Base-by-base conservation (phyloP, 1,140 invertebrate species). In the Dufourea novaeangliae region DNA sequence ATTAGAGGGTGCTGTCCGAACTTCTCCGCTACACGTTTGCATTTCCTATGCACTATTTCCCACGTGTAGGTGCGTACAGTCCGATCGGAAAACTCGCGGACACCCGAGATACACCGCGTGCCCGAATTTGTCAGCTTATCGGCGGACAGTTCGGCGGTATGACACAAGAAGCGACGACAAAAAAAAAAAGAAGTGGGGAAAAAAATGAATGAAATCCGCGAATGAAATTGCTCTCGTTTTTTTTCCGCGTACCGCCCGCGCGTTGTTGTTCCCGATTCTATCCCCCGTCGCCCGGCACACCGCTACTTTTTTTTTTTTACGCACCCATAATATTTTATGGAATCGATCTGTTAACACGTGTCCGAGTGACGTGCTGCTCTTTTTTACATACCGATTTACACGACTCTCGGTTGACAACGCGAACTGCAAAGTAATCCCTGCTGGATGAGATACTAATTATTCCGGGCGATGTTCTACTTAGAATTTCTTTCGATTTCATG, bases 21-120 rank as follows among this genome's bases (percentile, higher is more conserved):
- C 82, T 88, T 88, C 83, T 88, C 78, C 77, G 78, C 82, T 83
- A 83, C 83, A 86, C 87, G 88, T 89, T 90, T 90, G 88, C 86
- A 90, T 89, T 90, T 90, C 84, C 88, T 87, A 89, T 89, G 86
- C 87, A 87, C 83, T 89, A 89, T 89, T 89, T 89, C 85, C 84
- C 82, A 75, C 74, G 80, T 84, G 86, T 85, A 76, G 78, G 77
- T 85, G 80, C 76, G 84, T 86, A 83, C 83, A 85, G 82, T 85
- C 80, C n/a, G 37, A n/a, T 14, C n/a, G 41, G 39, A 37, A 77
- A 84, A 80, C 8, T 32, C 14, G 11, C 34, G 17, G 8, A 14
- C 12, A 7, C 12, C 11, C 29, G 29, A n/a, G 17, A 41, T 41
- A 37, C 72, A 74, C 73, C 70, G 25, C 61, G 41, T 64, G 14